These are phyloP conservation scores for Ciconia boyciana DNA, from an alignment of 2,113 vertebrate genomes.

Conservation along the genomic window DNA sequence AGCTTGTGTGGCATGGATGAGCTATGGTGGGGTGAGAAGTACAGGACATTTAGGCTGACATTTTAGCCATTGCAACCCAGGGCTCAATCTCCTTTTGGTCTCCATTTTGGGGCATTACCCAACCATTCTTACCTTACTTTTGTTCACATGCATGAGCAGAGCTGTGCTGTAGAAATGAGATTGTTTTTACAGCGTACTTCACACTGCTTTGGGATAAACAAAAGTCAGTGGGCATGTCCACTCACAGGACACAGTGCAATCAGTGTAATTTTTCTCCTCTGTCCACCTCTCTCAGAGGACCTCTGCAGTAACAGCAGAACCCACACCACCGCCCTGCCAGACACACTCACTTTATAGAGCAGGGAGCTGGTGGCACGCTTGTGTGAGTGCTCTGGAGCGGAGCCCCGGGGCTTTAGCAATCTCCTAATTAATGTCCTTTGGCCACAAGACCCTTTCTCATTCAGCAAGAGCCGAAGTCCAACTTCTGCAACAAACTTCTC, in stretches of 20 bases:
- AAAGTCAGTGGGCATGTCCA: neutral
- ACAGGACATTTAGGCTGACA: neutral
- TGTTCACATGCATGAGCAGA: neutral
- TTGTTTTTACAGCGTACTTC: neutral
- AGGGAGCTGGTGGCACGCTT: neutral
- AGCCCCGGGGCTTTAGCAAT: neutral
- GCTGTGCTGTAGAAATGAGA: neutral
- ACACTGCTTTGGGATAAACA: neutral
- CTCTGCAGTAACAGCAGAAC: neutral
- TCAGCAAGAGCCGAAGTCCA: neutral
- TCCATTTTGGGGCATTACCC: neutral
- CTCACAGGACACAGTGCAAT: neutral
- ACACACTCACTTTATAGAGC: neutral
- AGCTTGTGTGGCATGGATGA: neutral
- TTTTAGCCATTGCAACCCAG: neutral
- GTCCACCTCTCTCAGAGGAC: neutral
- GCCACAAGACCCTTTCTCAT: neutral
- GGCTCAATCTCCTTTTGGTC: neutral
- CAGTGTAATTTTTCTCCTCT: neutral
- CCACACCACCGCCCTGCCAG: neutral
- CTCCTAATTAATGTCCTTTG: neutral
- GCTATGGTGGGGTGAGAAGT: rapidly evolving
- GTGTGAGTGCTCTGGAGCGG: neutral
- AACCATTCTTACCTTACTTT: neutral
- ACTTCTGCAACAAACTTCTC: neutral